Evolutionary conservation across 2,888 invertebrate species (phyloP), one percentile per base, ranked within the genome.

Genomic region (Caenorhabditis virilis): DNA sequence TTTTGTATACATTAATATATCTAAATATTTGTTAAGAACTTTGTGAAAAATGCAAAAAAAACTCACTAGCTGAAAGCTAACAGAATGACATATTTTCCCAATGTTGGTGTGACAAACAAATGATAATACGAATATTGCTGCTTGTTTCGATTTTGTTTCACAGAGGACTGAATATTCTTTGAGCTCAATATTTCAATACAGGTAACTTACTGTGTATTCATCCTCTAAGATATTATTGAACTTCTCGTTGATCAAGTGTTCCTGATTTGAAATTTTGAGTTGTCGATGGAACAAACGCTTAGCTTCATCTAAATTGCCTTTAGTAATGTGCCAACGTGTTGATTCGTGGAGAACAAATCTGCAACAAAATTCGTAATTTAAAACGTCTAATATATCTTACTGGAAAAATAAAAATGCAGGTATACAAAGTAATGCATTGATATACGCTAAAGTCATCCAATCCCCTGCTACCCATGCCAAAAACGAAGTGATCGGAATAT

Each of bases 231-330:
- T 60, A 16, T 68, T 49, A 23, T 72, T 66, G 27, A 72, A 66
- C 18, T 72, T 63, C 13, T 66, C 60, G 27, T 55, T 52, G 38
- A 70, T 67, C 27, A 67, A 30, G 16, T 67, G 20, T 16, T 52
- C 41, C 30, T 70, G 67, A 6, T 59, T 69, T n/a, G 64, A 74
- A 7, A 46, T 68, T 57, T 36, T 60, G 22, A 60, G 41, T 38
- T 59, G 64, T 16, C 39, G 49, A 36, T 57, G 54, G 20, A 72
- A 48, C n/a, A 72, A 55, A 20, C 60, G 35, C 15, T 63, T 42
- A 4, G 79, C 78, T 38, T 81, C 78, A 18, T 63, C 72, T n/a
- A 79, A 56, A 41, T 60, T 62, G 16, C 80, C 76, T 41, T 67
- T 67, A 11, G 61, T 60, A 2, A 70, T 48, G 18, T 69, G 25